Evolutionary conservation across 1,140 invertebrate genomes (phyloP), one percentile per base, ranked within the genome.

Genomic region (Drosophila albomicans): DNA sequence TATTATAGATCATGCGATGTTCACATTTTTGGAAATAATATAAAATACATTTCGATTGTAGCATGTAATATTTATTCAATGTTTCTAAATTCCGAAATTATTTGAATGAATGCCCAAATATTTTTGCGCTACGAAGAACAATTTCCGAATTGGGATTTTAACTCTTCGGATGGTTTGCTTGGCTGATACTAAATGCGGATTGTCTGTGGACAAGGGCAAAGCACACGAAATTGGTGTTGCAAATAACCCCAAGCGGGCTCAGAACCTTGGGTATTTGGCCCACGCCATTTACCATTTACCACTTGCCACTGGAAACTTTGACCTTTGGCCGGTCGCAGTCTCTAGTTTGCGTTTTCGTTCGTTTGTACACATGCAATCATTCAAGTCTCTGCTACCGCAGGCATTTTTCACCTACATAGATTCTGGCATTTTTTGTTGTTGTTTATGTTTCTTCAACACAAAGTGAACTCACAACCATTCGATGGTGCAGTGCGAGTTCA

Each of bases 251-350:
- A 45, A 15, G 28, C 10, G 28, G 13, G n/a, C 1, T 32, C 48
- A 45, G 48, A 30, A 20, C 54, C 56, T n/a, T 30, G 16, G 28
- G 15, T 15, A 35, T 49, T 25, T 32, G 5, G 30, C 48, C 62
- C 48, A 43, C 49, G n/a, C 7, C 48, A 16, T 52, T 52, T 52
- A 16, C 11, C 48, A 49, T 32, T 28, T 65, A 35, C 46, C 48
- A 52, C 13, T 32, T 56, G 25, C 16, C 30, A 32, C n/a, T 38
- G 57, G 49, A 41, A 48, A 46, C 41, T 56, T 62, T 66, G 70
- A 72, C 63, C 63, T 73, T 73, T 68, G 49, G 35, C 46, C 61
- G 0, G 43, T 5, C 8, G 30, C 46, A 41, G 38, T 25, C 20
- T 25, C 16, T 49, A 56, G 5, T 30, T 28, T 3, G 20, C 20